Percentiles rank a stretch among this genome's conserved stretches.
Evolutionary conservation across 2,797 vertebrate species (phyloP).

Genomic region (Pangasius sanitwongsei): DNA sequence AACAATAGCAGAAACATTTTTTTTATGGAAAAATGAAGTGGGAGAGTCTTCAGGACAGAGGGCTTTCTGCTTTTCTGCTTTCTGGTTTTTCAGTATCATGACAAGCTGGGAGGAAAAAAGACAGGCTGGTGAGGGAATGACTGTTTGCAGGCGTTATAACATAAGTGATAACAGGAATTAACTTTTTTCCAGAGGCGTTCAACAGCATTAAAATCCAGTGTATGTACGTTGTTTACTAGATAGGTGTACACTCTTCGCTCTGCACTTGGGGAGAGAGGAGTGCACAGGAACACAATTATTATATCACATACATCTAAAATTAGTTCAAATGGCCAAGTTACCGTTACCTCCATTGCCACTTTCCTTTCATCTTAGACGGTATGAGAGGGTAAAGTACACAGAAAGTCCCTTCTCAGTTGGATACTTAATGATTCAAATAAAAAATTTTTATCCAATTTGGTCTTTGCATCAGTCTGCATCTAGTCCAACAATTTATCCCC

Average conservation of each 20-base stretch:
- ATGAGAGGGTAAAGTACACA: background rate
- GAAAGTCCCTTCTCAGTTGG: background rate
- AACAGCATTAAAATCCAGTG: background rate
- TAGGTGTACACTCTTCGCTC: background rate
- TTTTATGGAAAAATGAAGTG: too few relatives aligned
- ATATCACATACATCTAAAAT: background rate
- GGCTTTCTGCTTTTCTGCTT: background rate
- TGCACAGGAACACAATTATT: background rate
- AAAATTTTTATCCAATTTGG: background rate
- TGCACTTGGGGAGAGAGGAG: accelerated
- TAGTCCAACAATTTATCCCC: background rate
- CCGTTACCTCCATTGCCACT: background rate
- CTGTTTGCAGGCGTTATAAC: background rate
- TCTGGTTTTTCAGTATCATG: background rate
- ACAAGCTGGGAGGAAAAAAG: background rate
- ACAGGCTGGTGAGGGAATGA: background rate
- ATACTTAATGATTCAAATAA: background rate
- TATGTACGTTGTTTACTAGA: background rate
- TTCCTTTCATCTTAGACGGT: background rate
- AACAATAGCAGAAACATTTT: too few relatives aligned
- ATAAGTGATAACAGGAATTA: background rate
- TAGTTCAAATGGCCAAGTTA: background rate
- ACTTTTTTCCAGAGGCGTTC: background rate
- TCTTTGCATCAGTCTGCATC: background rate
- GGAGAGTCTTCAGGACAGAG: background rate